A percentile compares a stretch with the other conserved stretches of the same genome.
These are phyloP conservation scores for Vidua chalybeata DNA, from an alignment of 2,113 vertebrate species.

Conservation along the genomic window DNA sequence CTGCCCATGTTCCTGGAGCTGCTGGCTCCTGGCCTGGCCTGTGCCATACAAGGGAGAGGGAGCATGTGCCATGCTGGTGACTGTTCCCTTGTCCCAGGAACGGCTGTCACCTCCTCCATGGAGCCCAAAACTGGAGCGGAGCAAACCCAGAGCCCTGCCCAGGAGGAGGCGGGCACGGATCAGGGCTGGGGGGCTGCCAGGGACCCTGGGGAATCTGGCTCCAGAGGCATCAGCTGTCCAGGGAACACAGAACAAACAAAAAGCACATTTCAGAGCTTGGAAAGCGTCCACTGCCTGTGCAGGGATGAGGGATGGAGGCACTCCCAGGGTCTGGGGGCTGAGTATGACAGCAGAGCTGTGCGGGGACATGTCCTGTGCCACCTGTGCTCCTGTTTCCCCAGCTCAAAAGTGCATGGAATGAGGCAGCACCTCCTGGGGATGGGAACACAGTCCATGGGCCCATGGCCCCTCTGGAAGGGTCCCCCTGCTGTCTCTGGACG, in stretches of 20 bases:
- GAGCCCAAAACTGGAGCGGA: neutral
- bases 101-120: neutral
- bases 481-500: fast-evolving
- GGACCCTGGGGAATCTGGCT: neutral
- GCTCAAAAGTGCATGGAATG: fast-evolving
- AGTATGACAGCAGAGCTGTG: neutral
- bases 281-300: neutral
- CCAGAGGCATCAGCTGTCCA: neutral
- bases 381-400: neutral
- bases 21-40: neutral
- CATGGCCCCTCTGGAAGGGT: neutral
- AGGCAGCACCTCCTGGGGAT: neutral
- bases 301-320: neutral
- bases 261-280: neutral
- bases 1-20: neutral
- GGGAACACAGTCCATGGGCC: neutral
- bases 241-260: neutral
- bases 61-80: neutral
- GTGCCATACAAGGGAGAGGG: neutral
- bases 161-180: fast-evolving
- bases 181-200: neutral
- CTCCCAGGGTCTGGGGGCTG: neutral
- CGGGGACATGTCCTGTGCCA: neutral
- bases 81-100: neutral
- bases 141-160: neutral